Conservation (phyloP, 2,888 invertebrate genomes). For the Drosophila mulleri region DNA sequence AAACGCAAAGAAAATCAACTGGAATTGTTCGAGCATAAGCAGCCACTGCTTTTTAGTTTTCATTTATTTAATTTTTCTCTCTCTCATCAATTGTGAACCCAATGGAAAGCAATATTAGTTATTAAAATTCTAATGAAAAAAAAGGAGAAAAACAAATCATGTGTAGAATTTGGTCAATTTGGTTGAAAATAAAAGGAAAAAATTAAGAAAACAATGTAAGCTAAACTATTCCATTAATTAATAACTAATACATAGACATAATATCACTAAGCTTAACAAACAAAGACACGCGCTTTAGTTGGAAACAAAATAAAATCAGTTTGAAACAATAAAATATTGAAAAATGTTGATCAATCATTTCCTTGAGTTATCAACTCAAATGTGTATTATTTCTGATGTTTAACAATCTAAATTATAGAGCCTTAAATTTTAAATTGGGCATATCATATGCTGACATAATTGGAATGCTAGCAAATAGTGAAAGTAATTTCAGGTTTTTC, state of each 20-base stretch:
- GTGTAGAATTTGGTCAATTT: constrained; percentile 72
- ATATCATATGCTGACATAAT: constrained; percentile 54
- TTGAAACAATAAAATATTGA: constrained; percentile 44
- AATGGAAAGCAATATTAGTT: constrained; percentile 72
- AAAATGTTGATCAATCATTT: constrained; percentile 25
- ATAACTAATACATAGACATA: constrained; percentile 56
- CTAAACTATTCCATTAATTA: constrained; percentile 61
- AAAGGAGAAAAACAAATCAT: constrained; percentile 10
- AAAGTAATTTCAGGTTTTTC: constrained; percentile 69
- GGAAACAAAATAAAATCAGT: constrained; percentile 16
- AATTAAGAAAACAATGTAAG: constrained; percentile 22
- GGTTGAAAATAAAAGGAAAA: constrained; percentile 41
- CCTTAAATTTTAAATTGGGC: constrained; percentile 49
- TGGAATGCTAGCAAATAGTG: constrained; percentile 48
- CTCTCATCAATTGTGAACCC: constrained; percentile 30
- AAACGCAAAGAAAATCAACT: constrained; percentile 2
- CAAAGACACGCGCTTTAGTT: constrained; percentile 66
- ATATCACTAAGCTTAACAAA: constrained; percentile 71
- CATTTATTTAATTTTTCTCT: not conserved
- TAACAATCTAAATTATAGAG: constrained; percentile 12
- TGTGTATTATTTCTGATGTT: constrained; percentile 24
- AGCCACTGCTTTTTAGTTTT: constrained; percentile 14
- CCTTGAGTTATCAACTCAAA: constrained; percentile 27
- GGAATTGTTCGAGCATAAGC: constrained; percentile 47
- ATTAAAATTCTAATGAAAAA: constrained; percentile 44